Evolutionary conservation across 2,113 vertebrate species (phyloP).

Genomic region (Atherinomorus stipes): DNA sequence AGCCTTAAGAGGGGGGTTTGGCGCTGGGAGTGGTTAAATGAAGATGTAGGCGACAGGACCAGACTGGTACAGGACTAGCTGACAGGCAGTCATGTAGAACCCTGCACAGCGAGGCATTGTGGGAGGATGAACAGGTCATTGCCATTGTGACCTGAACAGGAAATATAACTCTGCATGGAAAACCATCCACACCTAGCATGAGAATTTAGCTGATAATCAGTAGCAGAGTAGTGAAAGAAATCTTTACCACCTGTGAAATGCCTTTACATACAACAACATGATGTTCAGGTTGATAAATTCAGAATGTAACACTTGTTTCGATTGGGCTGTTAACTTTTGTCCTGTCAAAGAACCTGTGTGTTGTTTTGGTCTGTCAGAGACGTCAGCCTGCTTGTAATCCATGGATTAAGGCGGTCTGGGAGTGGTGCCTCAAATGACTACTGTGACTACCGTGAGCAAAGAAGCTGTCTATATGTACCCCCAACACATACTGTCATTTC

Average conservation of each 20-base stretch:
- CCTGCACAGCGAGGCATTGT: conserved; percentile 46
- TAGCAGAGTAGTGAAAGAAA: neutral
- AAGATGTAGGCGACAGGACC: conserved; percentile 18
- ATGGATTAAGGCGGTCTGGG: conserved; percentile 53
- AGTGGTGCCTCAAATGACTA: conserved; percentile 66
- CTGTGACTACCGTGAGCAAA: conserved; percentile 44
- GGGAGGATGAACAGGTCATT: conserved; percentile 45
- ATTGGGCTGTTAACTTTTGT: neutral
- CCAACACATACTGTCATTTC: conserved; percentile 47
- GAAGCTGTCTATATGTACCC: conserved; percentile 17
- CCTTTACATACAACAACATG: neutral
- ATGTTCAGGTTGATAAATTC: neutral
- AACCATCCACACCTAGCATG: conserved; percentile 43
- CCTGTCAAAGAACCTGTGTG: neutral
- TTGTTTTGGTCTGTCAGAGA: conserved; percentile 35
- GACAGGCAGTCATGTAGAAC: conserved; percentile 53
- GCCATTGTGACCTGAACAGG: conserved; percentile 29
- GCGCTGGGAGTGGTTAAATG: neutral
- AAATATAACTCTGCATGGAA: conserved; percentile 33
- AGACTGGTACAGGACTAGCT: conserved; percentile 31
- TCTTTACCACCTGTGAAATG: neutral
- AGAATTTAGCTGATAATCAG: conserved; percentile 30
- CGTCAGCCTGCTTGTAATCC: conserved; percentile 45
- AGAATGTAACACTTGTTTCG: conserved; percentile 1
- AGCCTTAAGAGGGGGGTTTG: neutral